Base-by-base conservation (phyloP, 64 coral and sea anemone species). In the Platygyra sinensis region DNA sequence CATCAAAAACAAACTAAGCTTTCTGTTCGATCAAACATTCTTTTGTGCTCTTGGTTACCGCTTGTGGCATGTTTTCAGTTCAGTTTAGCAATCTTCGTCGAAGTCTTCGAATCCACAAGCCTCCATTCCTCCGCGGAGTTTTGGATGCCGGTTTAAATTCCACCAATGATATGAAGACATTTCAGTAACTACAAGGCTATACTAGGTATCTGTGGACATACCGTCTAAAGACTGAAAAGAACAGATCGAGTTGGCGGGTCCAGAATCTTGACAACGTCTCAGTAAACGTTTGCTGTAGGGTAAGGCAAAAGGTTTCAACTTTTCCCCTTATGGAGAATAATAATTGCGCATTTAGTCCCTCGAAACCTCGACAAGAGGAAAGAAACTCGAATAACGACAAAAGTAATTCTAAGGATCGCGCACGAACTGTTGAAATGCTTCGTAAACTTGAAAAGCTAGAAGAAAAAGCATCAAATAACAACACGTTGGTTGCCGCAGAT, bases 1-100 rank as follows among this genome's bases (percentile, higher is more conserved):
- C 59, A 18, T 65, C 18, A 42, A 65, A 65, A 83, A 32, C 60
- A 85, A 85, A 71, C 78, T 69, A 28, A n/a, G 81, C 22, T 25
- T 71, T 51, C 59, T 51, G 22, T 36, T 67, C 24, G 60, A 65
- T 85, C 24, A 85, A 85, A 72, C 81, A 85, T 85, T 85, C 81
- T 85, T 71, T 51, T 51, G 81, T 85, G 63, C 36, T 14, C 81
- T 85, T 85, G 63, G 81, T 85, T 85, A 85, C 81, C 19, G 39
- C 36, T 79, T 27, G 24, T n/a, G 38, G 13, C 9, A 71, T 46
- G 63, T 50, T 65, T 38, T 60, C 31, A 71, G 81, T 72, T 85
- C 8, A 52, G 46, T 46, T 57, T 25, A 54, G 22, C 6, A 69
- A 30, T 10, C n/a, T 18, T 0, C 39, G 49, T 65, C 10, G 54